Evolutionary conservation across 2,113 vertebrate species (phyloP).

Genomic region (Toxotes jaculatrix): DNA sequence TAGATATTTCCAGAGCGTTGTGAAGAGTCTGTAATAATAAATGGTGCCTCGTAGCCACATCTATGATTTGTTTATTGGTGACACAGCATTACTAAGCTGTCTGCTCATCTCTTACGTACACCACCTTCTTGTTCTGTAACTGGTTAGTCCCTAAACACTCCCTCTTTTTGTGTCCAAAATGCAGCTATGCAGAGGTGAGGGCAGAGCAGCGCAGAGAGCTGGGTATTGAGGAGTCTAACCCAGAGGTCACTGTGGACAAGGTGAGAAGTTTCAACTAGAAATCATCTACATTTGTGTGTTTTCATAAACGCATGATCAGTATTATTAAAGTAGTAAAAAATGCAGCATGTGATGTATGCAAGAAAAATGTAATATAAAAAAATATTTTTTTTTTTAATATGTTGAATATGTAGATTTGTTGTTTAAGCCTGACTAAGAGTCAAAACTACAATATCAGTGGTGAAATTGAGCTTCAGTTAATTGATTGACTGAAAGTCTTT

Average conservation of each 20-base stretch:
- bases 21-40: background rate
- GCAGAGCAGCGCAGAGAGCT: constrained; percentile 94
- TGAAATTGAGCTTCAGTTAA: background rate
- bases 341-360: background rate
- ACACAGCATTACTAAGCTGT: background rate
- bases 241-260: constrained; percentile 91
- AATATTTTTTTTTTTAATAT: no score
- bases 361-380: background rate
- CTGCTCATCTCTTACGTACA: background rate
- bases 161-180: constrained; percentile 15
- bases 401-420: background rate
- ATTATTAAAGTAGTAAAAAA: background rate
- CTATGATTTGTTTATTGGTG: background rate
- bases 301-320: background rate
- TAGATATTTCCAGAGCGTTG: background rate
- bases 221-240: constrained; percentile 93
- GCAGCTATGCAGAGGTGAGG: constrained; percentile 96
- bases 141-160: background rate
- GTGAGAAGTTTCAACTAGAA: constrained; percentile 77
- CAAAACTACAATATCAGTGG: background rate
- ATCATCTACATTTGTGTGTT: background rate
- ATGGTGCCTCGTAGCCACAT: background rate
- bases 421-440: background rate
- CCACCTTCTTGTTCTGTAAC: background rate
- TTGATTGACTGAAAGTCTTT: background rate